Conservation (phyloP, 2,113 vertebrate species). For the Puntigrus tetrazona region DNA sequence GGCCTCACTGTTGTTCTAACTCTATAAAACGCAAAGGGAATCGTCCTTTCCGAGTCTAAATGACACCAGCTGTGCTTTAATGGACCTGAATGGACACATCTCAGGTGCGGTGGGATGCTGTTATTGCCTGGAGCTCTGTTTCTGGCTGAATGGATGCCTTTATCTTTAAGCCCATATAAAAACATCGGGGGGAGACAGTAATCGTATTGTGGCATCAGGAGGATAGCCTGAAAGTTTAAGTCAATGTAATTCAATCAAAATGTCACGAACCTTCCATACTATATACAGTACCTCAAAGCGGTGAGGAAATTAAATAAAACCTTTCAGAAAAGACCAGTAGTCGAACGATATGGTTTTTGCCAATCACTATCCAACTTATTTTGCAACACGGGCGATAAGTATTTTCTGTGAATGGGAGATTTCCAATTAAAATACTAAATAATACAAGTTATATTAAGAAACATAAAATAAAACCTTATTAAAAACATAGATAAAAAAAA, state of each 20-base stretch:
- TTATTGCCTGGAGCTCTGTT: constrained; percentile 20
- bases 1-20: constrained; percentile 9
- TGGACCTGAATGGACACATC: constrained; percentile 45
- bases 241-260: constrained; percentile 40
- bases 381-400: background rate
- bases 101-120: constrained; percentile 30
- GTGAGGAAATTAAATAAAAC: constrained; percentile 29
- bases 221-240: constrained; percentile 24
- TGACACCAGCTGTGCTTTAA: constrained; percentile 44
- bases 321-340: background rate
- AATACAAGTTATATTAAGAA: too few relatives aligned
- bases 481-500: background rate
- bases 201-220: constrained; percentile 14
- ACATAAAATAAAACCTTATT: too few relatives aligned
- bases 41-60: constrained; percentile 23
- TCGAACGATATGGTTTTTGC: background rate
- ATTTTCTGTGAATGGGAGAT: too few relatives aligned
- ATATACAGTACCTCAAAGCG: background rate
- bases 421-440: too few relatives aligned
- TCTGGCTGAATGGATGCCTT: constrained; percentile 38
- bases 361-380: background rate
- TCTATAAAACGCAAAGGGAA: constrained; percentile 16
- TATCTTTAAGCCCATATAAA: constrained; percentile 36
- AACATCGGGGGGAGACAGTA: constrained; percentile 1
- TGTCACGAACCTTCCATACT: background rate